These are phyloP conservation scores for Pteronotus mesoamericanus DNA, from an alignment of 2,797 vertebrate species.

Conservation along the genomic window DNA sequence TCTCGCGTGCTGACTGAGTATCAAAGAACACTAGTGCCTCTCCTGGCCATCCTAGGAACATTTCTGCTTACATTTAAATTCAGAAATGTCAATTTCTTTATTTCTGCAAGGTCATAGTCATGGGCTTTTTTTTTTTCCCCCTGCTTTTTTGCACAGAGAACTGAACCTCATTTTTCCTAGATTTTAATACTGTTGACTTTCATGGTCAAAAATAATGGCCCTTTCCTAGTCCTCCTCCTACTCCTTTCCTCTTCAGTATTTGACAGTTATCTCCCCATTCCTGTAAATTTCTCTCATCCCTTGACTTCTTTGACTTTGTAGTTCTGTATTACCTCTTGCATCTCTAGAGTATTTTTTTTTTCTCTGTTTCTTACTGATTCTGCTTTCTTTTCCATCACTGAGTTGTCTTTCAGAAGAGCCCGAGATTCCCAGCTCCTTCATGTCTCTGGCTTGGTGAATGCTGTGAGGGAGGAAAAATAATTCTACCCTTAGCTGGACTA, in stretches of 20 bases:
- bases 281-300: neutral
- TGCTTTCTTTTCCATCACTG: neutral
- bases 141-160: neutral
- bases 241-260: neutral
- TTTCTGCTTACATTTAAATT: slow-evolving; percentile 28
- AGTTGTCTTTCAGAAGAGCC: neutral
- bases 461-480: neutral
- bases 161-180: neutral
- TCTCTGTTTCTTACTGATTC: neutral
- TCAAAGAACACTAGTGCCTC: neutral
- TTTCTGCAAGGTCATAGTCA: neutral
- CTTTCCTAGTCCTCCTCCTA: neutral
- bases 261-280: neutral
- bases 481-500: neutral
- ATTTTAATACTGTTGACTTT: neutral
- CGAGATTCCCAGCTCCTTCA: neutral
- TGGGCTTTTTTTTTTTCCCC: neutral
- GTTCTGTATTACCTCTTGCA: slow-evolving; percentile 18
- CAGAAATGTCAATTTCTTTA: neutral
- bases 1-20: neutral
- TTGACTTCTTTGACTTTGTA: neutral
- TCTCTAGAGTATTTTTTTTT: neutral
- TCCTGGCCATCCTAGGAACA: neutral
- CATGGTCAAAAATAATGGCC: neutral
- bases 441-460: neutral